Evolutionary conservation across 2,797 vertebrate genomes (phyloP).

Genomic region (Apogon talboti): DNA sequence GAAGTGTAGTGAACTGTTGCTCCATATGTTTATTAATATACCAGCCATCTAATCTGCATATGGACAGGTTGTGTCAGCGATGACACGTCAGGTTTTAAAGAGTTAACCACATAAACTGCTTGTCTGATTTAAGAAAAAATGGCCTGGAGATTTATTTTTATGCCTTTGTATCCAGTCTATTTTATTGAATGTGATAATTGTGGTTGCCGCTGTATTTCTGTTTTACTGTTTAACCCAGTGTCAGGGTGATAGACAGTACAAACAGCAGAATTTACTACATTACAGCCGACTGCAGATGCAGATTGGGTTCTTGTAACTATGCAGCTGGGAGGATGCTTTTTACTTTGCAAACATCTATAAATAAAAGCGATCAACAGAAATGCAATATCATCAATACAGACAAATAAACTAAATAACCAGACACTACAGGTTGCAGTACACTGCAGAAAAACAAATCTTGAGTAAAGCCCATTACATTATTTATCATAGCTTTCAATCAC

Average conservation of each 20-base stretch:
- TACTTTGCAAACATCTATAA: not conserved
- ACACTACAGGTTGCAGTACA: constrained; percentile 18
- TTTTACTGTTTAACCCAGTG: not conserved
- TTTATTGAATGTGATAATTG: constrained; percentile 1
- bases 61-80: no score
- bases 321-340: no score
- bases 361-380: not conserved
- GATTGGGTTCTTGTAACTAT: not conserved
- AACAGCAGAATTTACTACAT: not conserved
- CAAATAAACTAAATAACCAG: constrained; percentile 4
- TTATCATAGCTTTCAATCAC: constrained; percentile 75
- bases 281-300: not conserved
- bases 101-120: no score
- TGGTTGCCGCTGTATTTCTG: not conserved
- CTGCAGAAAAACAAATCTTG: constrained; percentile 59
- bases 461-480: constrained; percentile 59
- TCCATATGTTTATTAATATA: no score
- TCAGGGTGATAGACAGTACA: not conserved
- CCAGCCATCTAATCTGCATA: no score
- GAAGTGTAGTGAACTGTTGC: no score
- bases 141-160: no score
- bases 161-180: no score
- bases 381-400: not conserved
- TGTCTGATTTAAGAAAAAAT: no score
- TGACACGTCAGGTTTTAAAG: no score